Percentiles rank a stretch among this genome's conserved stretches.
Evolutionary conservation across 2,113 vertebrate species (phyloP).

Genomic region (Alosa alosa): DNA sequence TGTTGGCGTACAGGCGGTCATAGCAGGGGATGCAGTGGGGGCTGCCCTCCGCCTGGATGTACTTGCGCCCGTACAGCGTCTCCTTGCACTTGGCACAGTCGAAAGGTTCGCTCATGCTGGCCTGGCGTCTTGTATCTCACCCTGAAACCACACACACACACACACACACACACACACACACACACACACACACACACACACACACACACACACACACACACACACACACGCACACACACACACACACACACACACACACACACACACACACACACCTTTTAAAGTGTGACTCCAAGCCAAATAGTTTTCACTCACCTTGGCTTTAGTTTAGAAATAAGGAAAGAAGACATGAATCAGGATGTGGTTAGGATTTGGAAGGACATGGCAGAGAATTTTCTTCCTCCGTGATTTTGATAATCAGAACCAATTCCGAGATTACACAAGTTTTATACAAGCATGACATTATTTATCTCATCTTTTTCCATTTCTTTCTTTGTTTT

Average conservation of each 20-base stretch:
- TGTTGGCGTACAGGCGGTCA: constrained; percentile 86
- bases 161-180: not conserved
- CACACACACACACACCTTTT: not conserved
- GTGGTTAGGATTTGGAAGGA: not conserved
- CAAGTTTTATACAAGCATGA: too few species aligned
- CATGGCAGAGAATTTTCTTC: not conserved
- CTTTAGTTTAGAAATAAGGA: not conserved
- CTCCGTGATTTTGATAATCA: not conserved
- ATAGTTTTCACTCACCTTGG: not conserved
- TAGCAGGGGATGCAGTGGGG: constrained; percentile 95
- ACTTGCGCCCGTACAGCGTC: constrained; percentile 88
- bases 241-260: not conserved
- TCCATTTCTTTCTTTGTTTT: not conserved
- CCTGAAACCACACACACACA: constrained; percentile 40
- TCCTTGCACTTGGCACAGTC: constrained; percentile 89
- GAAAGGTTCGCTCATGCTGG: constrained; percentile 87
- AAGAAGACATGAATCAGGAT: not conserved
- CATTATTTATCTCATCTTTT: too few species aligned
- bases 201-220: not conserved
- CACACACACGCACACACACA: not conserved
- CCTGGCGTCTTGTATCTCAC: constrained; percentile 10
- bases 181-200: constrained; percentile 4
- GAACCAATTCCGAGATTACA: too few species aligned
- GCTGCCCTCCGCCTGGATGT: constrained; percentile 84
- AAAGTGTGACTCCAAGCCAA: not conserved